phyloP scores from a whole-genome alignment of 1,140 invertebrate species.

The Probaryconus sp. region DNA sequence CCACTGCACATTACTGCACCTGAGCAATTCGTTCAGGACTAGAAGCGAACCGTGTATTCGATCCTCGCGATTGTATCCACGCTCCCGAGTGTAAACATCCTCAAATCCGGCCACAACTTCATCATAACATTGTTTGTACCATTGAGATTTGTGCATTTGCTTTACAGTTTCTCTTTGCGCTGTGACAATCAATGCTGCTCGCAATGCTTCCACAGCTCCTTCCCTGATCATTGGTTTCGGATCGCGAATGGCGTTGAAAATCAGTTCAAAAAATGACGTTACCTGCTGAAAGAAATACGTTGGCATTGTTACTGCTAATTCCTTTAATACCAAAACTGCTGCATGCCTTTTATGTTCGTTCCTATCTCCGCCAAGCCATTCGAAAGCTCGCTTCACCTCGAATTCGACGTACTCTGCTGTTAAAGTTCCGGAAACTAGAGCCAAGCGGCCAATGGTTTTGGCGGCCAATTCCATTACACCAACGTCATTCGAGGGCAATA shows the following conservation, averaged over 20 bases:
- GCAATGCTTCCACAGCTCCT: constrained; percentile 93
- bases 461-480: constrained; percentile 97
- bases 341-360: constrained; percentile 94
- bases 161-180: constrained; percentile 95
- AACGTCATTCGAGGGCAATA: constrained; percentile 93
- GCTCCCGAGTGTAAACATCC: constrained; percentile 84
- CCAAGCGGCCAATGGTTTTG: constrained; percentile 94
- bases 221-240: constrained; percentile 95
- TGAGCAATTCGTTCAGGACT: constrained; percentile 95
- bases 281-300: constrained; percentile 99
- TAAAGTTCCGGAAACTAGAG: constrained; percentile 93
- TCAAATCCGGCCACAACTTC: constrained; percentile 91
- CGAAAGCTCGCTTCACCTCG: constrained; percentile 96
- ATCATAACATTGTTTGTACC: constrained; percentile 95
- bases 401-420: constrained; percentile 97
- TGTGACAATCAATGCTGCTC: constrained; percentile 95
- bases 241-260: constrained; percentile 95
- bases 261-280: constrained; percentile 96
- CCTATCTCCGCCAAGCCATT: constrained; percentile 93
- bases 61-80: constrained; percentile 91
- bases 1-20: constrained; percentile 94
- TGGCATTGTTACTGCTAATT: constrained; percentile 96
- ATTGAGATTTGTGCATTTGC: constrained; percentile 91
- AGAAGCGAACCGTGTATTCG: constrained; percentile 94
- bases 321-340: constrained; percentile 93